A percentile compares a stretch with the other conserved stretches of the same genome.
Evolutionary conservation across 2,888 invertebrate genomes (phyloP).

Genomic region (Apamea epomidion): DNA sequence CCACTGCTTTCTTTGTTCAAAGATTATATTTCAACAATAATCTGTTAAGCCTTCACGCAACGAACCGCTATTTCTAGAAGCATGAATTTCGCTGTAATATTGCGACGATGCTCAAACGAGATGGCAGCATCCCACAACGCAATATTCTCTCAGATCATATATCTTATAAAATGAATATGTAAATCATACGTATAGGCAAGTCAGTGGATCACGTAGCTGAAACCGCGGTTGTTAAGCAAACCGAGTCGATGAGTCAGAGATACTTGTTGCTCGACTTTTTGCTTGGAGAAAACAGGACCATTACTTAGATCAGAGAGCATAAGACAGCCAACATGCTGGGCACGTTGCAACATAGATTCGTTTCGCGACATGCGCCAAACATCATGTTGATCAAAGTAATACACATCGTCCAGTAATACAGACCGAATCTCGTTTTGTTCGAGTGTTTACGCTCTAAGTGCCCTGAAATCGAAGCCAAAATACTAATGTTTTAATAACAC

Average conservation of each 20-base stretch:
- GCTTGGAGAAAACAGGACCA: constrained; percentile 70
- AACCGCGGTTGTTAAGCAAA: constrained; percentile 67
- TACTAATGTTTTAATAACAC: constrained; percentile 46
- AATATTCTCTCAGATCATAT: constrained; percentile 58
- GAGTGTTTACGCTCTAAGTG: constrained; percentile 42
- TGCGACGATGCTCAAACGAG: constrained; percentile 43
- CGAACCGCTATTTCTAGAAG: constrained; percentile 44
- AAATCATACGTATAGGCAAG: constrained; percentile 65
- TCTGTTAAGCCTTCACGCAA: constrained; percentile 37
- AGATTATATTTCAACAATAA: constrained; percentile 51
- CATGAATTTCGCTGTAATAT: constrained; percentile 53
- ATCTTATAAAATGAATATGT: constrained; percentile 61
- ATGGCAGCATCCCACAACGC: constrained; percentile 57
- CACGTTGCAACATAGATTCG: constrained; percentile 61
- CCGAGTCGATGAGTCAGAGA: constrained; percentile 72
- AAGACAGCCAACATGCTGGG: constrained; percentile 53
- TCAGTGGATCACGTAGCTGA: constrained; percentile 68
- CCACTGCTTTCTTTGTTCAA: constrained; percentile 55
- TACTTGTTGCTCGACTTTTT: constrained; percentile 75
- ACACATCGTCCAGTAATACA: constrained; percentile 17
- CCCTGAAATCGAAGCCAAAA: constrained; percentile 39
- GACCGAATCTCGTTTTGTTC: constrained; percentile 27
- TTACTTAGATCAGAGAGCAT: constrained; percentile 63
- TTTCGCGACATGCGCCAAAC: constrained; percentile 57
- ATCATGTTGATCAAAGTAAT: constrained; percentile 54